Evolutionary conservation across 2,888 invertebrate genomes (phyloP).

Genomic region (Boloria euphrosyne): DNA sequence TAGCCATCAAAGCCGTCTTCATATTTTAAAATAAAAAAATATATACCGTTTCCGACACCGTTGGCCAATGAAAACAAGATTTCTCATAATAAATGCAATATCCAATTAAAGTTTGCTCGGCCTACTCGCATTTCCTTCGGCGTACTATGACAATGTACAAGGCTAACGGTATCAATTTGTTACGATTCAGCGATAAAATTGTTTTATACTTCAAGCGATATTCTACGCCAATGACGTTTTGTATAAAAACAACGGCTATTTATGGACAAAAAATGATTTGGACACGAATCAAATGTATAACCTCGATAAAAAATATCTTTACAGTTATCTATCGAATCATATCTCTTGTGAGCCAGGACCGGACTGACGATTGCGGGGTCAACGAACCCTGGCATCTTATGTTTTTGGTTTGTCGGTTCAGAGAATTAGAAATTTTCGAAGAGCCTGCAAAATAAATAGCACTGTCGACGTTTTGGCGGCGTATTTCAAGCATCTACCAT

Average conservation of each 20-base stretch:
- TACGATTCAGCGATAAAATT: slow-evolving; percentile 31
- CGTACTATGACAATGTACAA: slow-evolving; percentile 27
- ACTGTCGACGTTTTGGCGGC: slow-evolving; percentile 11
- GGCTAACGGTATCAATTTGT: slow-evolving; percentile 31
- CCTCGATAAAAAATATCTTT: slow-evolving; percentile 71
- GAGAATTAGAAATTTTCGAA: slow-evolving; percentile 57
- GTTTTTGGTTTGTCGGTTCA: slow-evolving; percentile 60
- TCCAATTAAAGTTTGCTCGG: slow-evolving; percentile 35
- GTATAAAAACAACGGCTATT: slow-evolving; percentile 37
- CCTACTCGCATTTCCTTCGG: slow-evolving; percentile 33
- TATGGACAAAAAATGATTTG: slow-evolving; percentile 39
- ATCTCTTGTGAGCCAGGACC: slow-evolving; percentile 68
- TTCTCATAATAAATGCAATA: slow-evolving; percentile 40
- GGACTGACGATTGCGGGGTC: slow-evolving; percentile 53
- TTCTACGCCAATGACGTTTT: slow-evolving; percentile 22
- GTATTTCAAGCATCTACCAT: slow-evolving; percentile 24
- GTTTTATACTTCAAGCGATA: slow-evolving; percentile 9
- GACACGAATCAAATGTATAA: slow-evolving; percentile 68
- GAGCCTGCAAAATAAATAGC: slow-evolving; percentile 42
- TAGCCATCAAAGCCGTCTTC: slow-evolving; percentile 38
- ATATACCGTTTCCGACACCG: slow-evolving; percentile 50
- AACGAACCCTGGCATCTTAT: slow-evolving; percentile 58
- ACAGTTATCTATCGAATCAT: slow-evolving; percentile 80
- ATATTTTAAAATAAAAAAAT: slow-evolving; percentile 45
- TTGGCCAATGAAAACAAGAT: slow-evolving; percentile 42